These are phyloP conservation scores for Diuraphis noxia DNA, from an alignment of 1,140 invertebrate species.

Conservation along the genomic window DNA sequence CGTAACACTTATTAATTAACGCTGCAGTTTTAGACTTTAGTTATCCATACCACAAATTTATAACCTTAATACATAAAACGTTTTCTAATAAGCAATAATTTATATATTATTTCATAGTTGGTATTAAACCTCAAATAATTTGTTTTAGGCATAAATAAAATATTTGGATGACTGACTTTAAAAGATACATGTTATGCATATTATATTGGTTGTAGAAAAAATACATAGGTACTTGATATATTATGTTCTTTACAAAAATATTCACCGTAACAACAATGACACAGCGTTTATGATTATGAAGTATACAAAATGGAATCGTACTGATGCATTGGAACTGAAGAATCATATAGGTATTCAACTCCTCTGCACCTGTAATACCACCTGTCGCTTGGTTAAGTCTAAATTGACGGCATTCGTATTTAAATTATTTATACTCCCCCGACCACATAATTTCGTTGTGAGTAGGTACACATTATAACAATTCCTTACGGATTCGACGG, in stretches of 20 bases:
- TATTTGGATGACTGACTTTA: neutral
- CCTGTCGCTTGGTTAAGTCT: neutral
- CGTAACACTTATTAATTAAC: no score
- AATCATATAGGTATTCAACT: neutral
- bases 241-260: neutral
- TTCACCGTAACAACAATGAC: constrained; percentile 19
- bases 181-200: neutral
- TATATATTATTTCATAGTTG: neutral
- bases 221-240: neutral
- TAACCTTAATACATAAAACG: no score
- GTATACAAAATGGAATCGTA: neutral
- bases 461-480: neutral
- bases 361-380: neutral
- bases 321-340: neutral
- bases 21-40: no score
- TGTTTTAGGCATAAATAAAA: neutral
- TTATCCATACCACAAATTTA: no score
- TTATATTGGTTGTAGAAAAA: neutral
- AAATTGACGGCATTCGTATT: constrained; percentile 6
- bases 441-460: neutral
- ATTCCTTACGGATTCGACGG: neutral
- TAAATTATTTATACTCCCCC: neutral
- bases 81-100: neutral
- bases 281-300: neutral
- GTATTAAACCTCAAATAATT: no score